Conservation (phyloP, 1,140 invertebrate genomes). For the Cyclargus thomasi region DNA sequence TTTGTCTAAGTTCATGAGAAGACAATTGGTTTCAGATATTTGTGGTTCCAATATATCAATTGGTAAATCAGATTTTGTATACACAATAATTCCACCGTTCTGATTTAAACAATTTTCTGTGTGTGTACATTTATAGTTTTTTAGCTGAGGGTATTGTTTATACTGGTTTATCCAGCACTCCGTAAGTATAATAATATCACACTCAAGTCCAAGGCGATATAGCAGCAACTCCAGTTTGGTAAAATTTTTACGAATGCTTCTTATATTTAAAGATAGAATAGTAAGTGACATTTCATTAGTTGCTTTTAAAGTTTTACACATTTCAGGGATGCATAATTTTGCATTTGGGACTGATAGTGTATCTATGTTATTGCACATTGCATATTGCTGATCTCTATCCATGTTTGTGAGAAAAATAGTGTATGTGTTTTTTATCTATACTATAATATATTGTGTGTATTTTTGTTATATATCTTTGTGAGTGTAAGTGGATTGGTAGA, state of each 20-base stretch:
- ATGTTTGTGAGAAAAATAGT: background rate
- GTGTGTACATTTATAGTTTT: slow-evolving; percentile 3
- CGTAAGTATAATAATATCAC: slow-evolving; percentile 17
- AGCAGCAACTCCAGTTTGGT: slow-evolving; percentile 9
- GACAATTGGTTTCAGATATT: slow-evolving; percentile 1
- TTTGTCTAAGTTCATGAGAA: slow-evolving; percentile 1
- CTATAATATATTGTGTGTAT: no score
- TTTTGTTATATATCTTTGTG: no score
- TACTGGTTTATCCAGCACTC: slow-evolving; percentile 20
- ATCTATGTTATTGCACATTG: slow-evolving; percentile 12
- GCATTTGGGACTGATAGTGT: background rate
- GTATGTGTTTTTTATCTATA: no score
- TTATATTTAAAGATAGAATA: slow-evolving; percentile 16
- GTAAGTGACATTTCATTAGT: slow-evolving; percentile 7
- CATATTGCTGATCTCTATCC: slow-evolving; percentile 9
- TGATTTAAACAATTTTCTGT: slow-evolving; percentile 21
- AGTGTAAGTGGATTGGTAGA: no score
- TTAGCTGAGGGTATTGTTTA: slow-evolving; percentile 7
- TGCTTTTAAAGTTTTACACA: background rate
- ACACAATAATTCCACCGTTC: slow-evolving; percentile 14
- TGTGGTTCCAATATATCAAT: background rate
- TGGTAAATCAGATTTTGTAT: background rate
- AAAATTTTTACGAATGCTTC: slow-evolving; percentile 19
- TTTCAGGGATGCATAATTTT: slow-evolving; percentile 8
- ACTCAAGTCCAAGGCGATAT: background rate